Evolutionary conservation across 2,113 vertebrate species (phyloP), one percentile per base, ranked within the genome.

Genomic region (Pelecanoides urinatrix): DNA sequence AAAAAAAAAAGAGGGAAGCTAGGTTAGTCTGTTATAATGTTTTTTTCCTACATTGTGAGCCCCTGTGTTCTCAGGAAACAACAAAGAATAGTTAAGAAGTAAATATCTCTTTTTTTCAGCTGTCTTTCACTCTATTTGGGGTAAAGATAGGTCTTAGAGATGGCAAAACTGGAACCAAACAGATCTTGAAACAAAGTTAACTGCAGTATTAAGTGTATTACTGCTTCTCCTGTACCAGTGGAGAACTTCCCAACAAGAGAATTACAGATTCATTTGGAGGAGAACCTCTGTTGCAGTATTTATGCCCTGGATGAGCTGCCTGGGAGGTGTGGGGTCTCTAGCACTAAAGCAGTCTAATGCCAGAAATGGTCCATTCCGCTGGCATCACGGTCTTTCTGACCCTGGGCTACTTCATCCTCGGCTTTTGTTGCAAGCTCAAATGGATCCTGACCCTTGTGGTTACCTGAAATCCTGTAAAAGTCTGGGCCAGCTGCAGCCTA

Each of bases 401-500:
- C 49, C 63, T 30, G 32, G 32, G 38, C 42, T 71, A 6, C 55
- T 70, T 36, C 45, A 40, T 36, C 45, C 11, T 10, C 3, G 3
- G 62, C 36, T 75, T 75, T 18, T 76, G 25, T 50, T 59, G 66
- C 29, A 63, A 59, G 56, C 38, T 92, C 32, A 74, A 11, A 13
- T 45, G 66, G 25, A 26, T 59, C 58, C 38, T 61, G n/a, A 17
- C 47, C 0, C 0, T 49, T 53, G 10, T 30, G 50, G 23, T 50
- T 62, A 32, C 22, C 13, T 72, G 61, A 36, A 67, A 38, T 49
- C 26, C 38, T 74, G n/a, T 29, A 40, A 4, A 68, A 65, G 27
- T 32, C 34, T 56, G 72, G 30, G 10, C 30, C 23, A 36, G 47
- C 56, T 81, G 45, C 38, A 38, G 0, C 32, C 18, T 32, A 5